Conservation (phyloP, 2,888 invertebrate genomes). For the Peribatodes rhomboidaria region DNA sequence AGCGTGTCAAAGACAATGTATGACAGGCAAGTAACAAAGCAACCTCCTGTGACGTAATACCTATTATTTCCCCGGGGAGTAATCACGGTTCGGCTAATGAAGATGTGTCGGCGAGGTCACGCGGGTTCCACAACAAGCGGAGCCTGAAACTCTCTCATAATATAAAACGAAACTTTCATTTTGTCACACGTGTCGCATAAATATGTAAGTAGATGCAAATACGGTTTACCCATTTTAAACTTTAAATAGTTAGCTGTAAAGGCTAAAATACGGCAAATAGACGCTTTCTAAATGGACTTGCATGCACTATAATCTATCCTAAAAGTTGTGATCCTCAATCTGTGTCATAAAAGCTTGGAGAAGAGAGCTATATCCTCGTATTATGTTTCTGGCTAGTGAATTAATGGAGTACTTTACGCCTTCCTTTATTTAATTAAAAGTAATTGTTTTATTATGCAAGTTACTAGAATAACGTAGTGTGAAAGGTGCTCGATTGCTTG, state of each 20-base stretch:
- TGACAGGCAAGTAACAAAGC: conserved; percentile 31
- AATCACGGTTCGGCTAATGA: conserved; percentile 73
- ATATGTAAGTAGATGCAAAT: conserved; percentile 20
- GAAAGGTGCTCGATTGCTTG: too few relatives aligned
- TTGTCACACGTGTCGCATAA: conserved; percentile 37
- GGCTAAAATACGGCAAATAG: conserved; percentile 4
- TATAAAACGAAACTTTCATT: conserved; percentile 52
- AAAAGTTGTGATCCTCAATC: conserved; percentile 29
- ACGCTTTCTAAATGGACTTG: conserved; percentile 17
- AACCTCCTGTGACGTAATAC: conserved; percentile 50
- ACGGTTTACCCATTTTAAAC: conserved; percentile 5
- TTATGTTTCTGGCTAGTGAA: conserved; percentile 2
- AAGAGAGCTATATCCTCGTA: conserved; percentile 1
- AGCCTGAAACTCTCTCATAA: conserved; percentile 46
- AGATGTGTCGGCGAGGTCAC: conserved; percentile 72
- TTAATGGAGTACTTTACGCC: conserved; percentile 4
- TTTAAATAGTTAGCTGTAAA: conserved; percentile 4
- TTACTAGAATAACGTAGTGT: too few relatives aligned
- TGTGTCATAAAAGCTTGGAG: conserved; percentile 22
- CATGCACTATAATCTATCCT: conserved; percentile 28
- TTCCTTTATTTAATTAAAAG: conserved; percentile 5
- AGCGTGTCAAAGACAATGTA: conserved; percentile 34
- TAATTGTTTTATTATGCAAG: background rate
- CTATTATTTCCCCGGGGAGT: conserved; percentile 69
- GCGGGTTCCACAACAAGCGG: conserved; percentile 51